Evolutionary conservation across 2,113 vertebrate species (phyloP), one percentile per base, ranked within the genome.

Genomic region (Stercorarius parasiticus): DNA sequence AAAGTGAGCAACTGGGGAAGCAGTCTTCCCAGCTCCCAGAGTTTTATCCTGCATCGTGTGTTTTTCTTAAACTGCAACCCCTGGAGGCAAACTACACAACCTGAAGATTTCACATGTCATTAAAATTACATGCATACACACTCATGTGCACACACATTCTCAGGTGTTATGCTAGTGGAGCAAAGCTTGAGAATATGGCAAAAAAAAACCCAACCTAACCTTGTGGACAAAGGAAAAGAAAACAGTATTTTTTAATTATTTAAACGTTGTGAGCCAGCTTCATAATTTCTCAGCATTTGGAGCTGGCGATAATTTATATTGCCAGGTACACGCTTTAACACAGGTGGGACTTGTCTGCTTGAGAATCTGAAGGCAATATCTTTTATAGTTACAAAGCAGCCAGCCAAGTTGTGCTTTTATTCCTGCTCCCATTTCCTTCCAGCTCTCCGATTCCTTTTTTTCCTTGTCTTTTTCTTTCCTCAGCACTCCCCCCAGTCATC

Each of bases 221-320:
- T 67, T 47, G 36, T 62, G 69, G 73, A 86, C 69, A 96, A 95
- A 96, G 70, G 38, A 86, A 96, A 97, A 56, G 8, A 42, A 83
- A 84, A 40, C 84, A 56, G 38, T 40, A 36, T 34, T 71, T 85
- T 58, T 56, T 6, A 81, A 59, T 93, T 72, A 92, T 88, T 89
- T 88, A 56, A 92, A 69, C 1, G 1, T 53, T 27, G 45, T 61
- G 26, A 89, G 27, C 32, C 62, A 85, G 70, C 16, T 20, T 53
- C 27, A 42, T 59, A 84, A 92, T 95, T 95, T 94, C 50, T 42
- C 67, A 83, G 18, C 9, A 82, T 93, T 93, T 97, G 84, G 70
- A 87, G 20, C 20, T 52, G 81, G 53, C 38, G 91, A 70, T 82
- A 91, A 87, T 80, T 88, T 89, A 93, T 91, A 62, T 85, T 82